Evolutionary conservation across 2,113 vertebrate species (phyloP).

Genomic region (Pomatorhinus ruficollis): DNA sequence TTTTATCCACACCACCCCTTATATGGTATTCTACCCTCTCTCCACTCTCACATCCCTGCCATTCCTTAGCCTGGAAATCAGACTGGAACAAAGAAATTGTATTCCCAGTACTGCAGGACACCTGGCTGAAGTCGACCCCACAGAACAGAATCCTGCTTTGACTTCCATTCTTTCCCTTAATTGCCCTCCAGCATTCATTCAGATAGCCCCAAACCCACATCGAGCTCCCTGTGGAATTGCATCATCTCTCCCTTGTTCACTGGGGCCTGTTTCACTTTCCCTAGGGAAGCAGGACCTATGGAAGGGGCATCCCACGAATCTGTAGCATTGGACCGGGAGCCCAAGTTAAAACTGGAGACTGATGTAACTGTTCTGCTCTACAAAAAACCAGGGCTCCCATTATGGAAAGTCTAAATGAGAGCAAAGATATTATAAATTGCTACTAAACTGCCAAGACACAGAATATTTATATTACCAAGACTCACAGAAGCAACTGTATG

Average conservation of each 20-base stretch:
- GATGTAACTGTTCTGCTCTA: not conserved
- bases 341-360: not conserved
- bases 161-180: not conserved
- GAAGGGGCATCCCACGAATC: not conserved
- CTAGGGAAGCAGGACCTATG: not conserved
- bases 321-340: not conserved
- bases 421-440: not conserved
- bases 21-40: not conserved
- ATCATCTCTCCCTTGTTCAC: not conserved
- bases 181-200: not conserved
- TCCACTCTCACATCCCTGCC: not conserved
- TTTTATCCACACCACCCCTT: not conserved
- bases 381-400: not conserved
- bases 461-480: not conserved
- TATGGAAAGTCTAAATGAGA: not conserved
- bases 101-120: not conserved
- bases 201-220: not conserved
- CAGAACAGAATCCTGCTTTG: not conserved
- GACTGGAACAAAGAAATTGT: not conserved
- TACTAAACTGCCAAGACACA: not conserved
- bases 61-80: not conserved
- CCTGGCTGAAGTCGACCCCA: not conserved
- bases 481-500: not conserved
- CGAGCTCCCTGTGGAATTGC: not conserved
- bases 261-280: not conserved